phyloP scores from a whole-genome alignment of 2,888 invertebrate genomes.

The Drosophila pseudotalamancana region DNA sequence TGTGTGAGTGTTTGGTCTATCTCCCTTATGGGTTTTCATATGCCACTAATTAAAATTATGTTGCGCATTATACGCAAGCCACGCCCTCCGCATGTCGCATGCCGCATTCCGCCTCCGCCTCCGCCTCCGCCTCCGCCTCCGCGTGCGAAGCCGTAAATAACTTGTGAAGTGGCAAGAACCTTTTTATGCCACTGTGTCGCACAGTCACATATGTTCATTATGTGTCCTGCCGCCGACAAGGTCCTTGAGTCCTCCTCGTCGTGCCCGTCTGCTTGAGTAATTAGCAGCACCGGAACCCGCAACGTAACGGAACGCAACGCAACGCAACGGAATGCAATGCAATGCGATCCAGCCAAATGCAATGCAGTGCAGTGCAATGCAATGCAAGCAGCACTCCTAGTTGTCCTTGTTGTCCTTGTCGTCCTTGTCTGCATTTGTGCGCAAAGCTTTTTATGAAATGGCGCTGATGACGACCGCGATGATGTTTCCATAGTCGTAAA shows the following conservation, averaged over 20 bases:
- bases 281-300: constrained; percentile 65
- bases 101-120: not conserved
- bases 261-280: constrained; percentile 69
- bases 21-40: constrained; percentile 46
- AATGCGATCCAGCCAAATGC: constrained; percentile 41
- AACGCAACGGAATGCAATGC: constrained; percentile 35
- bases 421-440: constrained; percentile 47
- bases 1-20: constrained; percentile 3
- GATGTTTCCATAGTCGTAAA: constrained; percentile 27
- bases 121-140: constrained; percentile 8
- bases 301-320: constrained; percentile 30
- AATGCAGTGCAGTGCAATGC: constrained; percentile 43
- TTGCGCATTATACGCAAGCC: constrained; percentile 43
- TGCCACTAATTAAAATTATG: constrained; percentile 75
- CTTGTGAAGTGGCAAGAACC: constrained; percentile 52
- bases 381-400: constrained; percentile 46
- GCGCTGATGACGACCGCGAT: constrained; percentile 48
- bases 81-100: not conserved
- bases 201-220: constrained; percentile 68
- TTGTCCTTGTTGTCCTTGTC: constrained; percentile 37
- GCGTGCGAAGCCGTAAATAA: constrained; percentile 16
- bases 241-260: constrained; percentile 58
- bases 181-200: constrained; percentile 75
- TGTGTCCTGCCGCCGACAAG: constrained; percentile 65
- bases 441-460: constrained; percentile 56